These are phyloP conservation scores for Xiphophorus hellerii DNA, from an alignment of 2,113 vertebrate genomes.

Conservation along the genomic window DNA sequence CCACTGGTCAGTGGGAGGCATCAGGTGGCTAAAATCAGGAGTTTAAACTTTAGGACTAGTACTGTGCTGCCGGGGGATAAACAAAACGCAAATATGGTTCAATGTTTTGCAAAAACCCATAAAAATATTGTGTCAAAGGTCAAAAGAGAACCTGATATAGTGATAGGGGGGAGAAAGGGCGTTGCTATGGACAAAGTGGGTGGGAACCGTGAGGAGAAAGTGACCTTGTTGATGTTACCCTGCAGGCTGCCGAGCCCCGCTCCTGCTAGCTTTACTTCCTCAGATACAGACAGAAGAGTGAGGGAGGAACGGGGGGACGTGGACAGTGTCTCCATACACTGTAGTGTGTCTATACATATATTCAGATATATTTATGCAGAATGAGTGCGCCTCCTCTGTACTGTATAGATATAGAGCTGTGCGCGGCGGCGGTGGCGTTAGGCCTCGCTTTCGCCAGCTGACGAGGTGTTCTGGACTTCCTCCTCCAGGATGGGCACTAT, in stretches of 20 bases:
- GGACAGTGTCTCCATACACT: conserved; percentile 68
- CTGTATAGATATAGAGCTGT: conserved; percentile 17
- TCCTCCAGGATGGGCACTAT: conserved; percentile 99
- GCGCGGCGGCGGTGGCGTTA: conserved; percentile 63
- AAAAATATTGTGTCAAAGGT: neutral
- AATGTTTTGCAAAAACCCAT: no score
- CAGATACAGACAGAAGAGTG: conserved; percentile 54
- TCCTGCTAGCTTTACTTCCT: conserved; percentile 36
- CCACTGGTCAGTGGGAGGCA: neutral
- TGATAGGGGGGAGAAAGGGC: neutral
- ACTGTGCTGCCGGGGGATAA: no score
- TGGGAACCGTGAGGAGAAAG: conserved; percentile 9
- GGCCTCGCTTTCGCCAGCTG: conserved; percentile 95
- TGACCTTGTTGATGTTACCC: no score
- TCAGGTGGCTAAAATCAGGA: neutral
- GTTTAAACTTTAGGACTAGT: neutral
- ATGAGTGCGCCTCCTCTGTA: conserved; percentile 34
- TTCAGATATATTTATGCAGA: conserved; percentile 12
- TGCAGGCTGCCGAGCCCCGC: conserved; percentile 11
- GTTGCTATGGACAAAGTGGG: conserved; percentile 6
- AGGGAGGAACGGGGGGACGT: conserved; percentile 22
- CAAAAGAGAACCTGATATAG: neutral
- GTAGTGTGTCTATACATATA: conserved; percentile 32
- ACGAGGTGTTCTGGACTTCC: conserved; percentile 91
- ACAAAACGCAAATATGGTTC: no score